These are phyloP conservation scores for Rhaphigaster nebulosa DNA, from an alignment of 2,888 invertebrate genomes.

Conservation along the genomic window DNA sequence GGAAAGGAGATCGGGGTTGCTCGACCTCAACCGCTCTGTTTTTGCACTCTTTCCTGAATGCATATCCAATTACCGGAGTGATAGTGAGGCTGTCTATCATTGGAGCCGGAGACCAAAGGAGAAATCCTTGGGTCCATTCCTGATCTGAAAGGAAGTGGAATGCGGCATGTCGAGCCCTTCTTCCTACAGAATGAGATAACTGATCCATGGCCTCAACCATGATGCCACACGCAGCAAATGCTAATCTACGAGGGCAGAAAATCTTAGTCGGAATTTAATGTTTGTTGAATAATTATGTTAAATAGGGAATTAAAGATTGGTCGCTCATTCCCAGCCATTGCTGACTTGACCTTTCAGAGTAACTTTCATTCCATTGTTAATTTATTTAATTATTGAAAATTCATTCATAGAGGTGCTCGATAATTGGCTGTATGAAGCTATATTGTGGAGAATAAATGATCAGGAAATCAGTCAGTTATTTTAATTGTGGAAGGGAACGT, in stretches of 20 bases:
- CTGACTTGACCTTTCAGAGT: too few relatives aligned
- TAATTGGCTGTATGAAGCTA: too few relatives aligned
- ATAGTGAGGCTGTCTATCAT: background rate
- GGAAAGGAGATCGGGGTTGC: background rate
- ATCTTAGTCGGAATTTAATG: background rate
- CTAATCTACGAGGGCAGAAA: background rate
- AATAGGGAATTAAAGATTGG: background rate
- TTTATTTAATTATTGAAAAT: too few relatives aligned
- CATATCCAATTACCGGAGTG: slow-evolving; percentile 22
- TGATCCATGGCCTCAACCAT: background rate
- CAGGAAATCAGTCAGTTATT: too few relatives aligned
- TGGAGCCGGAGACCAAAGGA: background rate
- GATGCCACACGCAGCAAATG: background rate
- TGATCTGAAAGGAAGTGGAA: background rate
- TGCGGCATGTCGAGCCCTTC: background rate
- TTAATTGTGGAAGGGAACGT: too few relatives aligned
- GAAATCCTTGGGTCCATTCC: slow-evolving; percentile 1
- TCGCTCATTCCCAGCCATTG: background rate
- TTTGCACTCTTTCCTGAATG: background rate
- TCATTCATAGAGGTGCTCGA: too few relatives aligned
- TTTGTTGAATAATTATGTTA: background rate
- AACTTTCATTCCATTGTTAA: too few relatives aligned
- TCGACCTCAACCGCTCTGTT: background rate
- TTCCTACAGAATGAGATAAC: background rate
- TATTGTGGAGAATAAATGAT: too few relatives aligned